phyloP scores from a whole-genome alignment of 2,797 vertebrate genomes.

The Sphaeramia orbicularis region DNA sequence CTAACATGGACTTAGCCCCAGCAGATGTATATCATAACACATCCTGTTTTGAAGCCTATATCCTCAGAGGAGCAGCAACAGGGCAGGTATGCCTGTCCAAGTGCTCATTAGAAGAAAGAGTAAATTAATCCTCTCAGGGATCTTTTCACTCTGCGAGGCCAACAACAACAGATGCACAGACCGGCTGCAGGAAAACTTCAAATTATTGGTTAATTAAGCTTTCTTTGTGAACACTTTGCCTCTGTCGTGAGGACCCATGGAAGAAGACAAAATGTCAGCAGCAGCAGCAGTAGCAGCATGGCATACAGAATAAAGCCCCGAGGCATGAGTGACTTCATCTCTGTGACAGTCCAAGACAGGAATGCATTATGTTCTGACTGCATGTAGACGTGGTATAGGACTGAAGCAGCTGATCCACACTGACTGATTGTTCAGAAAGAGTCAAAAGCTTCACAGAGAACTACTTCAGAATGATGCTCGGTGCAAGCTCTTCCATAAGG shows the following conservation, averaged over 20 bases:
- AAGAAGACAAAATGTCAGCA: constrained; percentile 62
- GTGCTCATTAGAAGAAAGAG: constrained; percentile 76
- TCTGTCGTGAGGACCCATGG: constrained; percentile 18
- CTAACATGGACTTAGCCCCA: background rate
- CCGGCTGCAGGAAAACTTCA: constrained; percentile 58
- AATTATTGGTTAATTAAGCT: constrained; percentile 68
- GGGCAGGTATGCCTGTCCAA: constrained; percentile 63
- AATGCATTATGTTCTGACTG: constrained; percentile 44
- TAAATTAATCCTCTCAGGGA: constrained; percentile 79
- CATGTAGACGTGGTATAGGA: constrained; percentile 32
- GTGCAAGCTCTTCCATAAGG: constrained; percentile 60
- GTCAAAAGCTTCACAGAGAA: constrained; percentile 30
- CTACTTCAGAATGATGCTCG: constrained; percentile 44
- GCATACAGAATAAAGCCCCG: constrained; percentile 46
- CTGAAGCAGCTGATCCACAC: constrained; percentile 30
- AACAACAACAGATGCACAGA: constrained; percentile 75
- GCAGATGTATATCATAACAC: constrained; percentile 43
- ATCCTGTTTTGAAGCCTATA: constrained; percentile 66
- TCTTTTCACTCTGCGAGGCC: constrained; percentile 42
- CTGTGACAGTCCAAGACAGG: constrained; percentile 43
- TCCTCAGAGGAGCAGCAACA: constrained; percentile 64
- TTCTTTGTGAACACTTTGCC: constrained; percentile 39
- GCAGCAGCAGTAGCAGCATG: constrained; percentile 28
- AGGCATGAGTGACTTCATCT: constrained; percentile 59
- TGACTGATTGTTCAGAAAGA: constrained; percentile 37